Evolutionary conservation across 2,797 vertebrate genomes (phyloP).

Genomic region (Notoglanidium macrostoma): DNA sequence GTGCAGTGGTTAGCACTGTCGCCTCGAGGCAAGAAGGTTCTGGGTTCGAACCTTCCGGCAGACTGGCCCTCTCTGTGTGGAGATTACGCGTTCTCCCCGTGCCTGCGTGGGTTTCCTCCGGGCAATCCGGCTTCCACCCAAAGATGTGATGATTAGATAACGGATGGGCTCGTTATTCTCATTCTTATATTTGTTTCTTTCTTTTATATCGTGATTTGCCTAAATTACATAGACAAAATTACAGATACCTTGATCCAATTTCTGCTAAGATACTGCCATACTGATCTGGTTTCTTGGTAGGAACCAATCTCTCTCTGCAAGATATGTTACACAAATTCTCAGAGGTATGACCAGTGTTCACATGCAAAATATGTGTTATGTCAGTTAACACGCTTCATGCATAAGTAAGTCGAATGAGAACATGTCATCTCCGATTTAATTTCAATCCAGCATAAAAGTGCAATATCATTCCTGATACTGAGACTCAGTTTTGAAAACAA

Average conservation of each 20-base stretch:
- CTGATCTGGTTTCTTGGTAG: neutral
- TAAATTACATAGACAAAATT: neutral
- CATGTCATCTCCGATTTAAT: neutral
- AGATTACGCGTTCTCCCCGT: too few species aligned
- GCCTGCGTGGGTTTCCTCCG: too few species aligned
- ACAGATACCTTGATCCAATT: neutral
- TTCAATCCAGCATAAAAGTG: neutral
- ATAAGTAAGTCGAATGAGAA: neutral
- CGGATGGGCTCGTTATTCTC: too few species aligned
- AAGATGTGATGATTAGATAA: too few species aligned
- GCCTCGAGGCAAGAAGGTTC: too few species aligned
- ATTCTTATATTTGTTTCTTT: neutral
- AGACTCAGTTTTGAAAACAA: neutral
- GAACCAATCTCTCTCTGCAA: neutral
- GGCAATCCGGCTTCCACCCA: too few species aligned
- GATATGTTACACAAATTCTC: neutral
- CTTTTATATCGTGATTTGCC: neutral
- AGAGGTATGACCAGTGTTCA: neutral
- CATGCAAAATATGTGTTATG: neutral
- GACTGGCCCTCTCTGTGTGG: too few species aligned
- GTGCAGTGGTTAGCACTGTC: too few species aligned
- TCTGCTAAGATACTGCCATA: neutral
- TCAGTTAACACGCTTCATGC: neutral
- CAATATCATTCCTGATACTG: neutral
- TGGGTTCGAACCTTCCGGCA: too few species aligned